Evolutionary conservation across 2,113 vertebrate species (phyloP).

Genomic region (Melanostigma gelatinosum): DNA sequence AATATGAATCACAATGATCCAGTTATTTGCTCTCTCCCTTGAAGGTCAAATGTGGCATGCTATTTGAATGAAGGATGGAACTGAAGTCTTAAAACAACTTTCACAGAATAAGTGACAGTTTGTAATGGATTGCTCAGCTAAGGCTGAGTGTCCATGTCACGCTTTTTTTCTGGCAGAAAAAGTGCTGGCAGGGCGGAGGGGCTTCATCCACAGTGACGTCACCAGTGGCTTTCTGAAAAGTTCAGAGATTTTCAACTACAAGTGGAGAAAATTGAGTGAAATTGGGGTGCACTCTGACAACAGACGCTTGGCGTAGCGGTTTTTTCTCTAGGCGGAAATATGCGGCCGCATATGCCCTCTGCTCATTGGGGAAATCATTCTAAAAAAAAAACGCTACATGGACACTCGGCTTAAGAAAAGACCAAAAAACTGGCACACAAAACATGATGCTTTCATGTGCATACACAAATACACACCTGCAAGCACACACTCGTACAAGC

Average conservation of each 20-base stretch:
- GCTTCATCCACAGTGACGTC: too few species aligned
- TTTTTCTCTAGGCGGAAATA: not conserved
- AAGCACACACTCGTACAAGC: conserved; percentile 22
- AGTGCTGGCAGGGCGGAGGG: not conserved
- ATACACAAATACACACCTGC: conserved; percentile 7
- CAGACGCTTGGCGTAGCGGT: too few species aligned
- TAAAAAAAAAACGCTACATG: not conserved
- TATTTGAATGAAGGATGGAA: conserved; percentile 36
- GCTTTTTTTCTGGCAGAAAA: not conserved
- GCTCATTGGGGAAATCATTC: not conserved
- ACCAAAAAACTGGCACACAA: not conserved
- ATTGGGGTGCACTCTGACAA: too few species aligned
- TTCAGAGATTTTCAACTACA: too few species aligned
- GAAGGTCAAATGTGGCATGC: conserved; percentile 40
- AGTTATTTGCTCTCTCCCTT: conserved; percentile 21
- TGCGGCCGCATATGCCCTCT: not conserved
- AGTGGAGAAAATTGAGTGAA: too few species aligned
- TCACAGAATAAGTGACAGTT: not conserved
- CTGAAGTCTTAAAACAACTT: conserved; percentile 33
- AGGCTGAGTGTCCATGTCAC: not conserved
- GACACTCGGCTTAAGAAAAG: not conserved
- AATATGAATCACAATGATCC: conserved; percentile 42
- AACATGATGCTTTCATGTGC: conserved; percentile 17
- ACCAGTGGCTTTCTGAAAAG: too few species aligned
- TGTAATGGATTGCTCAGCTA: not conserved